phyloP scores from a whole-genome alignment of 2,888 invertebrate genomes.

The Ecliptopera silaceata region DNA sequence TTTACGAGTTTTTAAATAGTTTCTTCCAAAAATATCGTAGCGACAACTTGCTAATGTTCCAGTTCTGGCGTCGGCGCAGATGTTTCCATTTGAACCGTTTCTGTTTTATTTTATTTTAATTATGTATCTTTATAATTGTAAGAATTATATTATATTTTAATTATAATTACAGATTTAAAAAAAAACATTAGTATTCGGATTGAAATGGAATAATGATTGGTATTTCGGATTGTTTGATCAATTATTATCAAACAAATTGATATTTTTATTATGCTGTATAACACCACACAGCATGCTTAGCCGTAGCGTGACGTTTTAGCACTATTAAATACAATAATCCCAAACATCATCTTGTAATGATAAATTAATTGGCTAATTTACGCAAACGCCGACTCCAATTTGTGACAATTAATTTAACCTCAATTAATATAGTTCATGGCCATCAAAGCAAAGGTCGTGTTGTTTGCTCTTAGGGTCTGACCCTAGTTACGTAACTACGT shows the following conservation, averaged over 20 bases:
- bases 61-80: slow-evolving; percentile 39
- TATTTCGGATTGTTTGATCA: no score
- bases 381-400: slow-evolving; percentile 53
- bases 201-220: no score
- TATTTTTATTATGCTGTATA: no score
- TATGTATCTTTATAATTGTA: no score
- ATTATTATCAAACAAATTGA: no score
- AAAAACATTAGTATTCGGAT: no score
- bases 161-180: no score
- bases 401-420: slow-evolving; percentile 76
- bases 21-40: slow-evolving; percentile 44
- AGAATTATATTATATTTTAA: no score
- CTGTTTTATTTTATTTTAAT: slow-evolving; percentile 15
- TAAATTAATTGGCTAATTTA: slow-evolving; percentile 41
- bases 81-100: slow-evolving; percentile 40
- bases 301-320: not conserved
- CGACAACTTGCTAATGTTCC: slow-evolving; percentile 40
- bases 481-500: not conserved
- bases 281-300: no score
- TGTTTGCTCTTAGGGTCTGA: slow-evolving; percentile 11
- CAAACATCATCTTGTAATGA: not conserved
- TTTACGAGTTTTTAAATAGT: slow-evolving; percentile 49
- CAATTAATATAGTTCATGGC: slow-evolving; percentile 54
- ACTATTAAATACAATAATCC: not conserved
- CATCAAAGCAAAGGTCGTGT: slow-evolving; percentile 27